These are phyloP conservation scores for Vimba vimba DNA, from an alignment of 2,113 vertebrate species.

Conservation along the genomic window DNA sequence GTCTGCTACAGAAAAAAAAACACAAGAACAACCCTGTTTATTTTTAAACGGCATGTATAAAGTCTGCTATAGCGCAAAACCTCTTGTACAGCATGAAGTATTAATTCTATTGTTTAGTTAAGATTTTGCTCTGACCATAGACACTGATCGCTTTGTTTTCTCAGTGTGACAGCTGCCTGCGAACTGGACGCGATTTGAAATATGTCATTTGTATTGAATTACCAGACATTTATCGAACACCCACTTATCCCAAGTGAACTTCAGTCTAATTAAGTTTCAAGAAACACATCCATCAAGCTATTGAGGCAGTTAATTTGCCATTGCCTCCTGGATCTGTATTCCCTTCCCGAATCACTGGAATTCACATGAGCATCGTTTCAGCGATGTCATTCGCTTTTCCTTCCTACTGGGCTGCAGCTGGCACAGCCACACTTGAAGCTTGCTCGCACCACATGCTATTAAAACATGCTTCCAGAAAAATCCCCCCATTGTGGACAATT, in stretches of 20 bases:
- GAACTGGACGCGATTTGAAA: slow-evolving; percentile 70
- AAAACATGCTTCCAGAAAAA: slow-evolving; percentile 54
- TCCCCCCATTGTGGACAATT: slow-evolving; percentile 37
- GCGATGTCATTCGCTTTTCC: slow-evolving; percentile 45
- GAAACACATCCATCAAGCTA: slow-evolving; percentile 79
- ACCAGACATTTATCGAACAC: slow-evolving; percentile 76
- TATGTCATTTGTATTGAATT: slow-evolving; percentile 70
- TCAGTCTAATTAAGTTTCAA: slow-evolving; percentile 80
- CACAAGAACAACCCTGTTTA: neutral
- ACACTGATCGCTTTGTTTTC: slow-evolving; percentile 23
- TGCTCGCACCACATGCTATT: slow-evolving; percentile 52
- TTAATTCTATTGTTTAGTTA: slow-evolving; percentile 13
- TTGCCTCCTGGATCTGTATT: slow-evolving; percentile 66
- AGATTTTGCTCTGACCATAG: neutral
- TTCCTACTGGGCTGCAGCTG: slow-evolving; percentile 52
- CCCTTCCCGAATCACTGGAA: slow-evolving; percentile 58
- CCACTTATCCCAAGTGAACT: slow-evolving; percentile 77
- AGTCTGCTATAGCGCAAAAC: neutral
- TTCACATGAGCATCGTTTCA: slow-evolving; percentile 52
- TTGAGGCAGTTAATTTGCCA: slow-evolving; percentile 74
- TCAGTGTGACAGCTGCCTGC: slow-evolving; percentile 52
- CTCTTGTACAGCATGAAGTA: neutral
- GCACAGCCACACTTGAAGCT: slow-evolving; percentile 39
- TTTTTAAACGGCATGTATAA: neutral
- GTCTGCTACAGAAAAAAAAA: neutral